A percentile compares a stretch with the other conserved stretches of the same genome.
Evolutionary conservation across 2,888 invertebrate genomes (phyloP).

Genomic region (Drosophila kambysellisi): DNA sequence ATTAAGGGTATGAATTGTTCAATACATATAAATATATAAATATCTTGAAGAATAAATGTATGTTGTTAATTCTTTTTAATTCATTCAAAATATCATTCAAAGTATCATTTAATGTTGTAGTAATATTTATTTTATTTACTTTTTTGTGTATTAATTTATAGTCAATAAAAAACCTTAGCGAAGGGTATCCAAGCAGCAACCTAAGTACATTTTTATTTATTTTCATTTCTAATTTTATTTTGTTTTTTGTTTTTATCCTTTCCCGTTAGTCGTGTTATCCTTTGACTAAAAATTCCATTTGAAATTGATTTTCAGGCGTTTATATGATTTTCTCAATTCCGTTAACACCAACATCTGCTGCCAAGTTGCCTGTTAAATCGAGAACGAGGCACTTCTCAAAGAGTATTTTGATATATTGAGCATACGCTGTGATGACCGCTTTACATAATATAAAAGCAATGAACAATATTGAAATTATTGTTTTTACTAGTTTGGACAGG

Average conservation of each 20-base stretch:
- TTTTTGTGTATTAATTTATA: no score
- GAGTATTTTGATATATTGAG: constrained; percentile 16
- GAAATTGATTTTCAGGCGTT: constrained; percentile 57
- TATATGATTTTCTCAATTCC: constrained; percentile 9
- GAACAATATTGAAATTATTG: neutral
- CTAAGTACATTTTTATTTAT: neutral
- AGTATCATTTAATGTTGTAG: neutral
- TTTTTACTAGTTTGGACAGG: neutral
- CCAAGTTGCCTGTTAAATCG: neutral
- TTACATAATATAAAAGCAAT: constrained; percentile 4
- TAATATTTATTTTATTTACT: neutral
- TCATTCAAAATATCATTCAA: neutral
- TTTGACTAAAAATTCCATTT: constrained; percentile 33
- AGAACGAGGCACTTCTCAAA: neutral
- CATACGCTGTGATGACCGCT: constrained; percentile 7
- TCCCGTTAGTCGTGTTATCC: constrained; percentile 4
- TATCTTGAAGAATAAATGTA: neutral
- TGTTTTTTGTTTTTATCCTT: constrained; percentile 14
- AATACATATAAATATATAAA: neutral
- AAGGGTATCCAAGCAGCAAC: neutral
- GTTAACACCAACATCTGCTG: constrained; percentile 42
- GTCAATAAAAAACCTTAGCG: neutral
- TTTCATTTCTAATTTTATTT: constrained; percentile 15
- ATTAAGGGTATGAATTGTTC: neutral
- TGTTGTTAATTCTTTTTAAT: neutral